Evolutionary conservation across 2,888 invertebrate species (phyloP).

Genomic region (Lasioglossum vierecki): DNA sequence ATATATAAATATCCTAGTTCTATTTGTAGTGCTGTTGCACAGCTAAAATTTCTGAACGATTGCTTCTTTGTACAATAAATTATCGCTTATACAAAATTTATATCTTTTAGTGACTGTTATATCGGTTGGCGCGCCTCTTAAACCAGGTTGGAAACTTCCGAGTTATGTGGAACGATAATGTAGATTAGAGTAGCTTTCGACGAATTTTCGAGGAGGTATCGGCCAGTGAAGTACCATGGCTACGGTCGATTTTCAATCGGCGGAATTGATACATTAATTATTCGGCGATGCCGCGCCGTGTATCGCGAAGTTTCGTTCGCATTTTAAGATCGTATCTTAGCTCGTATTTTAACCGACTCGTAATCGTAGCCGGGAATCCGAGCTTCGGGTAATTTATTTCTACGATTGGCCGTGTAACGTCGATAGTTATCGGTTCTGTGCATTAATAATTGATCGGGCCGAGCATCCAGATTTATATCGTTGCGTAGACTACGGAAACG

Average conservation of each 20-base stretch:
- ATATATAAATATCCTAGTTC: no score
- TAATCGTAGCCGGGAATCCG: conserved; percentile 16
- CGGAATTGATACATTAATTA: conserved; percentile 41
- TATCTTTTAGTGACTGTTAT: not conserved
- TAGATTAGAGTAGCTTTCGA: not conserved
- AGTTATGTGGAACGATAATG: not conserved
- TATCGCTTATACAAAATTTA: no score
- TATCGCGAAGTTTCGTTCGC: conserved; percentile 9
- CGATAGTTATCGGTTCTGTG: conserved; percentile 16
- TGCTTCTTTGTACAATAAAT: no score
- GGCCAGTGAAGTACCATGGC: not conserved
- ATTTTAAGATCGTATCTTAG: conserved; percentile 35
- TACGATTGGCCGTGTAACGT: not conserved
- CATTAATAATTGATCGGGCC: conserved; percentile 27
- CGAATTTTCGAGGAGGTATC: conserved; percentile 4
- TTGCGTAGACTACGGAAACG: conserved; percentile 4
- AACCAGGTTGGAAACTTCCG: not conserved
- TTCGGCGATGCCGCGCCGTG: not conserved
- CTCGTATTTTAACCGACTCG: conserved; percentile 27
- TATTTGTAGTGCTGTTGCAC: no score
- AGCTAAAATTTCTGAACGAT: no score
- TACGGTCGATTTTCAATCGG: conserved; percentile 12
- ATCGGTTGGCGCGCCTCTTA: not conserved
- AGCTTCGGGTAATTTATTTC: conserved; percentile 32
- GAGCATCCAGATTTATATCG: conserved; percentile 11